These are phyloP conservation scores for Dicranocentrus wangi DNA, from an alignment of 2,888 invertebrate genomes.

Conservation along the genomic window DNA sequence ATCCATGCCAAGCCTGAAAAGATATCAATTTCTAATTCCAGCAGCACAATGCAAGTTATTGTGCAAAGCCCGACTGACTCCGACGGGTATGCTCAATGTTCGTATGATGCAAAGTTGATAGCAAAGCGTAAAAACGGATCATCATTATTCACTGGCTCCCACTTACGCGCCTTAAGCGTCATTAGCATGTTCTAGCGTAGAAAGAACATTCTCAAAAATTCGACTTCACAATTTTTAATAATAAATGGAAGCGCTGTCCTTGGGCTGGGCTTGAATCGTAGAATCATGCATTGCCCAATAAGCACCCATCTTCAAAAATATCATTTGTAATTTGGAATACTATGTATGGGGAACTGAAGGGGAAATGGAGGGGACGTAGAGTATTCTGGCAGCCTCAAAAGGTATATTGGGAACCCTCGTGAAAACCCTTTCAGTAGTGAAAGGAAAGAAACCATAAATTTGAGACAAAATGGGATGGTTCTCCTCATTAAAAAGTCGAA, in stretches of 20 bases:
- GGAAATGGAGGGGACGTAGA: constrained; percentile 5
- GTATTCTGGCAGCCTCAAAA: constrained; percentile 1
- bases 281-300: background rate
- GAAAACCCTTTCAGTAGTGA: constrained; percentile 16
- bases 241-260: background rate
- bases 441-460: constrained; percentile 41
- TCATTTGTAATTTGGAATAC: constrained; percentile 8
- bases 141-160: background rate
- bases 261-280: background rate
- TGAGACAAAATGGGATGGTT: background rate
- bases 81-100: too few species aligned
- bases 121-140: background rate
- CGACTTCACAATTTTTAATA: background rate
- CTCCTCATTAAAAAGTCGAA: background rate
- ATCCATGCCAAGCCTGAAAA: background rate
- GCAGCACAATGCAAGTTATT: background rate
- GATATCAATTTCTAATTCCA: constrained; percentile 26
- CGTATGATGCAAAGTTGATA: background rate
- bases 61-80: too few species aligned
- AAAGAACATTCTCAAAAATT: background rate
- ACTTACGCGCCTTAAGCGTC: too few species aligned
- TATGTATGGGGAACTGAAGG: constrained; percentile 13
- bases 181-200: too few species aligned
- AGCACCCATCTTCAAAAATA: background rate
- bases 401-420: background rate